Evolutionary conservation across 2,888 invertebrate species (phyloP), one percentile per base, ranked within the genome.

Genomic region (Chloromyia formosa): DNA sequence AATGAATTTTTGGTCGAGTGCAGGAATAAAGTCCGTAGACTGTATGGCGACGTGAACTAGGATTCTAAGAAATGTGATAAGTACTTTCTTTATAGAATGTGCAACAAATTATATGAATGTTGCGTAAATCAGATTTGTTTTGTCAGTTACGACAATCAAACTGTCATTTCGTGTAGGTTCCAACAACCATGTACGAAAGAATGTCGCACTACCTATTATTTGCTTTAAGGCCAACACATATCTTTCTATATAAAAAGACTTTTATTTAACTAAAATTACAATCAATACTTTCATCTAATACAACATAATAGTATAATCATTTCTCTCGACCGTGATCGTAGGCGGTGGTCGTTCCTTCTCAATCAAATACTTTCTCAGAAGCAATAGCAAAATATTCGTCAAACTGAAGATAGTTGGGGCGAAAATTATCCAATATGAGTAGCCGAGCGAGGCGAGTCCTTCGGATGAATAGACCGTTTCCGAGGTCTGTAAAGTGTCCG

Each of bases 351-450:
- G 79, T 77, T 83, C 82, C 64, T 80, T 81, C 1, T 81, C 80
- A 18, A 85, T 81, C 58, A 84, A 75, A 77, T 82, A 82, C 73
- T 82, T 80, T 64, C 86, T 80, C 2, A 81, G 76, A 18, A 81
- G 82, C 1, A 87, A 78, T 45, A 85, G 56, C 4, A 78, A 80
- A 71, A 86, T 81, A 79, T 86, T 80, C 61, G 74, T 64, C 53
- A 79, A 68, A 75, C 79, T 78, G 62, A 80, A 62, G 3, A 77
- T 14, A 60, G 78, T 71, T 40, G 78, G 78, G 20, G 75, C 73
- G 22, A 80, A 62, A 18, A 80, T 45, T 54, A 80, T 86, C 86
- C 87, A 87, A 78, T 85, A 88, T 2, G 87, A 87, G 78, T 81
- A 86, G 20, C 87, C 87, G 54, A 87, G 79, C 12, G 73, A 73